Evolutionary conservation across 2,797 vertebrate genomes (phyloP).

Genomic region (Catharus ustulatus): DNA sequence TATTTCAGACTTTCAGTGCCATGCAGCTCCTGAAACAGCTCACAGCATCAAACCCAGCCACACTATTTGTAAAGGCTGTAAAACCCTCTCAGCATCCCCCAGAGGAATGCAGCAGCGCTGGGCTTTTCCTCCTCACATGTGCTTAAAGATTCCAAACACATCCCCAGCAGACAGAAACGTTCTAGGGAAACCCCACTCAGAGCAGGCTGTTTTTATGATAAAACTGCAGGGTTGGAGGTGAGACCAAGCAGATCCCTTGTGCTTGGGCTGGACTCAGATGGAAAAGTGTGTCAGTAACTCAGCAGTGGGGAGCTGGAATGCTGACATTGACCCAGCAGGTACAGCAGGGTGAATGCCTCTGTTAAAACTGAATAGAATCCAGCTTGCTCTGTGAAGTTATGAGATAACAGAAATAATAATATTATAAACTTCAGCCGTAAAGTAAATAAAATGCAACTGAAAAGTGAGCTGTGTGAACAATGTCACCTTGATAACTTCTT

Average conservation of each 20-base stretch:
- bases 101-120: not conserved
- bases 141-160: not conserved
- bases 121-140: not conserved
- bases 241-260: not conserved
- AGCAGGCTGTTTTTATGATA: not conserved
- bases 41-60: not conserved
- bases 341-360: not conserved
- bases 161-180: not conserved
- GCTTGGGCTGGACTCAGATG: not conserved
- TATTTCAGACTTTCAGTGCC: not conserved
- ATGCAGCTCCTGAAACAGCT: not conserved
- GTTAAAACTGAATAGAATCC: not conserved
- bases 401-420: slow-evolving; percentile 14
- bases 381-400: not conserved
- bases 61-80: not conserved
- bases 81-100: not conserved
- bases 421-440: not conserved
- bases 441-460: not conserved
- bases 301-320: not conserved
- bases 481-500: not conserved
- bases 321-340: not conserved
- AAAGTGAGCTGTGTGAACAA: slow-evolving; percentile 10
- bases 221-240: not conserved
- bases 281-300: not conserved
- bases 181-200: not conserved